phyloP scores from a whole-genome alignment of 2,113 vertebrate genomes.

The Equus przewalskii region DNA sequence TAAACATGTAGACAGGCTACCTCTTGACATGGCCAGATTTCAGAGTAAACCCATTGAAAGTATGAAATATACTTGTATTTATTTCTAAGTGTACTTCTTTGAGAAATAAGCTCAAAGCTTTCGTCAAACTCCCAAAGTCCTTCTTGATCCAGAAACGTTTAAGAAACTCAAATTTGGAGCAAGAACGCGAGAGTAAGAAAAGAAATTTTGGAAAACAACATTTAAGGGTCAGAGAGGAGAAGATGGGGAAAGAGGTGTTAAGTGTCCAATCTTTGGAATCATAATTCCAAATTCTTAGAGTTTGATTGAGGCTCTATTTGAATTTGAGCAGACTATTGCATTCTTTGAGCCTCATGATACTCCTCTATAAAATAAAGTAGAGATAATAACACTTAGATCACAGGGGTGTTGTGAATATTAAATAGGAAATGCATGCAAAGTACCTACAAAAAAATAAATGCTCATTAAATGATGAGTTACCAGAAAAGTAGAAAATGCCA shows the following conservation, averaged over 20 bases:
- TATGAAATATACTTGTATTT: neutral
- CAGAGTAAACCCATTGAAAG: neutral
- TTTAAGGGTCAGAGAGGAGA: neutral
- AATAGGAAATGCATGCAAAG: neutral
- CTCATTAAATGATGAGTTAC: neutral
- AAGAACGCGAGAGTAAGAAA: neutral
- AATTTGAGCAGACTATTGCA: neutral
- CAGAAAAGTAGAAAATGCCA: neutral
- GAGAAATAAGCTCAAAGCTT: neutral
- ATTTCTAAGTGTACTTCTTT: neutral
- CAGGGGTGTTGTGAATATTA: neutral
- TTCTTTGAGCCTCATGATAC: neutral
- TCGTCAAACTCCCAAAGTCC: slow-evolving; percentile 3
- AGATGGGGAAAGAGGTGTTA: neutral
- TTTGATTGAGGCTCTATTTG: neutral
- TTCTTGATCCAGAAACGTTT: neutral
- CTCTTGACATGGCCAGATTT: neutral
- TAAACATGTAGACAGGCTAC: neutral
- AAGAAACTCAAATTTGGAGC: neutral
- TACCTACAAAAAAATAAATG: neutral
- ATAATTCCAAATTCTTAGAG: neutral
- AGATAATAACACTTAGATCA: neutral
- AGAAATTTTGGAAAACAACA: neutral
- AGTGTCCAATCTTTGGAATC: neutral
- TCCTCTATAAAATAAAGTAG: neutral